A percentile compares a stretch with the other conserved stretches of the same genome.
phyloP scores from a whole-genome alignment of 35 echinoderm and acorn worm genomes.

The Apostichopus californicus region DNA sequence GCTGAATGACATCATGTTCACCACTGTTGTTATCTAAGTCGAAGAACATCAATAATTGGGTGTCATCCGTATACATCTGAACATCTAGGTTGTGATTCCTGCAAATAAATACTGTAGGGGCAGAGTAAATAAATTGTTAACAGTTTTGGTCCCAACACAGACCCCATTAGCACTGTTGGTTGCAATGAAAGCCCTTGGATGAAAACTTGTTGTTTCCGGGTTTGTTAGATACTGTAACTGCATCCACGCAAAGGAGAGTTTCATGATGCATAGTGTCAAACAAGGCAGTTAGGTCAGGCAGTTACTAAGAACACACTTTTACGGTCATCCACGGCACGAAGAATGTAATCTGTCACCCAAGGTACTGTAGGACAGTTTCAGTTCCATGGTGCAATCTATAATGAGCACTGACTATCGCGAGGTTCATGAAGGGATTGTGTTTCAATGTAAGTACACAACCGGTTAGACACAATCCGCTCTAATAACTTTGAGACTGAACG shows the following conservation, averaged over 20 bases:
- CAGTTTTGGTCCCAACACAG: background rate
- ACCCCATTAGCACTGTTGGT: background rate
- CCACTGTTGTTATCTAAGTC: too few species aligned
- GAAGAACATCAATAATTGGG: too few species aligned
- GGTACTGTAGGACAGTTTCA: constrained; percentile 15
- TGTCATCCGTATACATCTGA: too few species aligned
- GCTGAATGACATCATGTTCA: too few species aligned
- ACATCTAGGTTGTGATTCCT: too few species aligned
- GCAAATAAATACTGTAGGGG: too few species aligned
- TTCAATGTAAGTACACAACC: background rate
- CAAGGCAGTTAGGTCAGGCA: background rate
- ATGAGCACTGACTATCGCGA: background rate
- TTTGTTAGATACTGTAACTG: background rate
- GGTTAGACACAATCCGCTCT: constrained; percentile 19
- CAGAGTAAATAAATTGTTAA: background rate
- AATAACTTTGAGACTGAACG: constrained; percentile 8
- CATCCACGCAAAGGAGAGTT: background rate
- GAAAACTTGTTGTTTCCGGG: too few species aligned
- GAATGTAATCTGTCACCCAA: constrained; percentile 9
- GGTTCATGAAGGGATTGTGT: constrained; percentile 11
- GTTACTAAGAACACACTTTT: background rate
- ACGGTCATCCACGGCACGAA: background rate
- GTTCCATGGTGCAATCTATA: constrained; percentile 3
- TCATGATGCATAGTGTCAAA: constrained; percentile 36
- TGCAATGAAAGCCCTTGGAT: background rate